phyloP scores from a whole-genome alignment of 2,888 invertebrate genomes.

The Andricus curvator region DNA sequence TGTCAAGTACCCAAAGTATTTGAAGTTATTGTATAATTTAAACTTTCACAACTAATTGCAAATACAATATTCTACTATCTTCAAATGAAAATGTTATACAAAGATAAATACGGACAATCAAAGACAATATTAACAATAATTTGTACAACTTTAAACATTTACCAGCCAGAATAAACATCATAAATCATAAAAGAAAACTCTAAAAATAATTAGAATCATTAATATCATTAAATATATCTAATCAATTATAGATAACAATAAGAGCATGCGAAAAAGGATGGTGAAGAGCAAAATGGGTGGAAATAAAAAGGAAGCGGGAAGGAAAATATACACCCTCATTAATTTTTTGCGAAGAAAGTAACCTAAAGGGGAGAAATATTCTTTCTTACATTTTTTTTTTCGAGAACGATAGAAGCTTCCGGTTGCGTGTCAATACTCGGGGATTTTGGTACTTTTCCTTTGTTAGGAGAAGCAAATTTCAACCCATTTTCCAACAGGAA shows the following conservation, averaged over 20 bases:
- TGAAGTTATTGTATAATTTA: background rate
- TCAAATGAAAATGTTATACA: background rate
- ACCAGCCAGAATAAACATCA: background rate
- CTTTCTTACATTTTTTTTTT: conserved; percentile 1
- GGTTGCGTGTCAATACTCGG: background rate
- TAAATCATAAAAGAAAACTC: background rate
- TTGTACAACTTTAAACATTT: too few species aligned
- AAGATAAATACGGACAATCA: background rate
- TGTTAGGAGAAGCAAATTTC: conserved; percentile 14
- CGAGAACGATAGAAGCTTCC: background rate
- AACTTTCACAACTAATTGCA: background rate
- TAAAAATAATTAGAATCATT: background rate
- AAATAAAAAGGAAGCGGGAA: background rate
- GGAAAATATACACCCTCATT: background rate
- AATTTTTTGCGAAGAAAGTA: background rate
- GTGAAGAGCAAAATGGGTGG: too few species aligned
- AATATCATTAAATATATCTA: background rate
- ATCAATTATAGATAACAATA: background rate
- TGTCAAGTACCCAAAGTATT: background rate
- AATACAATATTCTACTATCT: background rate
- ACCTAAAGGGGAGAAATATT: background rate
- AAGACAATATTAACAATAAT: background rate
- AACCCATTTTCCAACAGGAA: conserved; percentile 8
- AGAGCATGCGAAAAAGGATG: background rate
- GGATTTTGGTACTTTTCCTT: conserved; percentile 1